Conservation (phyloP, 2,797 vertebrate species). For the Crocidura indochinensis region DNA sequence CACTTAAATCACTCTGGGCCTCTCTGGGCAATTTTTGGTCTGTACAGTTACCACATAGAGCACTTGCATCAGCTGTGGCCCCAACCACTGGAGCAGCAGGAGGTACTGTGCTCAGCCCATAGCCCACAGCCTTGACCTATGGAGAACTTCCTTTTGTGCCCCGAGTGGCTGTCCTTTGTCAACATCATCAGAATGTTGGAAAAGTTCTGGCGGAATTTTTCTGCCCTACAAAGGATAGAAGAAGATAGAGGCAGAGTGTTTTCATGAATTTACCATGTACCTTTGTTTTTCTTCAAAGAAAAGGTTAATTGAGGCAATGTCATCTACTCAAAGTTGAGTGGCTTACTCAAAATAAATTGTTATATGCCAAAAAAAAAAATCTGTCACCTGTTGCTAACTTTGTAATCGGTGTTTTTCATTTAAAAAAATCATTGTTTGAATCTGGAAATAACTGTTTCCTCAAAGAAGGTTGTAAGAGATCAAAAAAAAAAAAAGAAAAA, state of each 20-base stretch:
- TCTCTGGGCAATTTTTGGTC: conserved; percentile 73
- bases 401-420: no score
- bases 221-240: conserved; percentile 69
- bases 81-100: conserved; percentile 38
- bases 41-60: conserved; percentile 72
- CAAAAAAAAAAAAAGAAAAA: no score
- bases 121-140: conserved; percentile 81
- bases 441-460: no score
- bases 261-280: conserved; percentile 79
- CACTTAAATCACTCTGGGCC: conserved; percentile 57
- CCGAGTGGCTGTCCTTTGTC: conserved; percentile 43
- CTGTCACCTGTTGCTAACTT: no score
- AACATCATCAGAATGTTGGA: conserved; percentile 69
- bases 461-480: no score
- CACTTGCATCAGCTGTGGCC: not conserved
- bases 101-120: conserved; percentile 79
- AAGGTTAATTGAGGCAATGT: conserved; percentile 78
- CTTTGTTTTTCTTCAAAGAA: conserved; percentile 83
- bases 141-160: conserved; percentile 77
- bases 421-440: no score
- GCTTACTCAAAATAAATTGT: conserved; percentile 90
- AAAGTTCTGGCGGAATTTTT: conserved; percentile 70
- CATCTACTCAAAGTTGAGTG: conserved; percentile 84
- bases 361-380: no score
- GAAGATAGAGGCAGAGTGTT: conserved; percentile 71